Percentiles rank a stretch among this genome's conserved stretches.
Evolutionary conservation across 2,113 vertebrate species (phyloP).

Genomic region (Diphyllodes magnificus): DNA sequence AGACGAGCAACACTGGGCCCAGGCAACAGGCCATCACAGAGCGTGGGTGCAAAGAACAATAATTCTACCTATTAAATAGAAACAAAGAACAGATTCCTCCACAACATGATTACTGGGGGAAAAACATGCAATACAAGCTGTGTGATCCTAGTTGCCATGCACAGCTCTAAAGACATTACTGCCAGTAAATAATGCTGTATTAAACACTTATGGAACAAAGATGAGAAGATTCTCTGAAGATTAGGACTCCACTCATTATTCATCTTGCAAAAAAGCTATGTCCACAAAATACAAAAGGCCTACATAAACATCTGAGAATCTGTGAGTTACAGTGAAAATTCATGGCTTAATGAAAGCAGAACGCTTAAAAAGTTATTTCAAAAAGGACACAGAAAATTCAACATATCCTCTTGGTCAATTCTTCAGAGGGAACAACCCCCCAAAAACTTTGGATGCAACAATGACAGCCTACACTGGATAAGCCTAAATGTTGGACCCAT

Average conservation of each 20-base stretch:
- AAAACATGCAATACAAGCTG: background rate
- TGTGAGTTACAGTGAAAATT: background rate
- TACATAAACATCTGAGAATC: background rate
- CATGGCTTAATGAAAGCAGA: background rate
- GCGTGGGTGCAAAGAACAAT: background rate
- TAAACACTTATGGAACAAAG: background rate
- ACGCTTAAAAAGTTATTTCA: background rate
- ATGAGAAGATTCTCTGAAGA: background rate
- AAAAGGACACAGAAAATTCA: background rate
- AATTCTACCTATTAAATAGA: background rate
- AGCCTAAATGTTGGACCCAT: background rate
- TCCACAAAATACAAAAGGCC: background rate
- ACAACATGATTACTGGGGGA: background rate
- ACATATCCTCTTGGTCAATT: background rate
- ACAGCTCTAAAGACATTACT: background rate
- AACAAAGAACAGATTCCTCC: background rate
- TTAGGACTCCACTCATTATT: background rate
- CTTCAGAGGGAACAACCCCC: background rate
- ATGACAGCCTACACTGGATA: accelerated
- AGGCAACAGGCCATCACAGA: background rate
- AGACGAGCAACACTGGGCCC: background rate
- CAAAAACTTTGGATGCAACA: background rate
- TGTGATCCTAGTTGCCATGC: background rate
- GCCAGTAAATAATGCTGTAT: background rate
- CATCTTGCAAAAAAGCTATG: background rate